phyloP scores from a whole-genome alignment of 2,113 vertebrate species.

The Neopipo cinnamomea region DNA sequence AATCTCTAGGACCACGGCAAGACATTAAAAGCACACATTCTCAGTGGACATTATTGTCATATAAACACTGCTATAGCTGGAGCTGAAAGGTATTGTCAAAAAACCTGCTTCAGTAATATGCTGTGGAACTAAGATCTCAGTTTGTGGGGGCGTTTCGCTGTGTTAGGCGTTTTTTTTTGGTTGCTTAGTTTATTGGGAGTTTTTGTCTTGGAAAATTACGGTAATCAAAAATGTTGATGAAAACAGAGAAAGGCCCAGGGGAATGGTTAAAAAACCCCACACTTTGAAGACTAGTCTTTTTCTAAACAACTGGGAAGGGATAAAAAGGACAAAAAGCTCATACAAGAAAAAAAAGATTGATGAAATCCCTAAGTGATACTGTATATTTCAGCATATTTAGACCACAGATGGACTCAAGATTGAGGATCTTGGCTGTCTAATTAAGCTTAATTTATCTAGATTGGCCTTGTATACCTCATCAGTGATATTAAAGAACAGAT shows the following conservation, averaged over 20 bases:
- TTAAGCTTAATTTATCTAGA: background rate
- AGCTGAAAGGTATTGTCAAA: background rate
- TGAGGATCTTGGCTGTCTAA: background rate
- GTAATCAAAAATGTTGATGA: background rate
- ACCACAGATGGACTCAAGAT: background rate
- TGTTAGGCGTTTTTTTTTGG: too few species aligned
- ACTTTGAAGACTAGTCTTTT: background rate
- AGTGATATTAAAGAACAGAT: background rate
- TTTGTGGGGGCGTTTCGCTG: background rate
- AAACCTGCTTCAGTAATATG: background rate
- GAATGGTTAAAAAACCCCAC: background rate
- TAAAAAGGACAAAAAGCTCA: background rate
- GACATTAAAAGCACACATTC: background rate
- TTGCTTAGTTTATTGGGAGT: background rate
- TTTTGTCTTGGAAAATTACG: background rate
- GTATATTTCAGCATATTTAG: background rate
- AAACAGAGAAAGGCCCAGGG: background rate
- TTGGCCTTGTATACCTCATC: background rate
- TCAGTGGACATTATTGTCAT: background rate
- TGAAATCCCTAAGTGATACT: background rate
- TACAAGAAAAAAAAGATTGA: background rate
- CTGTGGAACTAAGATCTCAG: background rate
- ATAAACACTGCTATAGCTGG: background rate
- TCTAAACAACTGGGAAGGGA: background rate
- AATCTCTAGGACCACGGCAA: background rate